Base-by-base conservation (phyloP, 2,113 vertebrate species). In the Microcebus tavaratra region DNA sequence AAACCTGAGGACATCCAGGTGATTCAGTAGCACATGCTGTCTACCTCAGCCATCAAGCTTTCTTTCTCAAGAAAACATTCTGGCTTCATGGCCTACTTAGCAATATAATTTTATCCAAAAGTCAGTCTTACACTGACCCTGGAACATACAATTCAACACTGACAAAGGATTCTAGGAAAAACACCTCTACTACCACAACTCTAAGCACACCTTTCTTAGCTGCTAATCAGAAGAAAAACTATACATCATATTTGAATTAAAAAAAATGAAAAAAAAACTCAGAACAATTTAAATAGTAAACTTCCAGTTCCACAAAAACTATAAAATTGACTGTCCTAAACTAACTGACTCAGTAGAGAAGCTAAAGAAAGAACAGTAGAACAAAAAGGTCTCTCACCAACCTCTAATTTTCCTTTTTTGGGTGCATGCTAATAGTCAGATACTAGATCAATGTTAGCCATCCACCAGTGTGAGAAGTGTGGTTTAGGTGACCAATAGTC, bases 371-470 rank as follows among this genome's bases (percentile, higher is more conserved):
- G 12, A 0, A 42, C 2, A 25, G 0, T 8, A 31, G 61, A 39
- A 36, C 34, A n/a, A 48, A 55, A 36, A n/a, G 6, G 3, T 79
- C 7, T 31, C 1, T 63, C 9, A 10, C 1, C 15, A 13, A 15
- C 1, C 27, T 45, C 42, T n/a, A 34, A 8, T 31, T 50, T 55
- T 27, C 5, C 57, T 63, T 63, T 34, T 36, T 6, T 50, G 61
- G 14, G 10, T 79, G 3, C 2, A 5, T 4, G 34, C 18, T 2
- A 3, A 13, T 2, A 27, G 27, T 82, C n/a, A 72, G 14, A n/a
- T 13, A 18, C 12, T 18, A 13, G 27, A 18, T n/a, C 27, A 6
- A 3, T 36, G 34, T 70, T 31, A 61, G 75, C 3, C 45, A 8
- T n/a, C 50, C 31, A 67, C 11, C 53, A 36, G 6, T 1, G 25